Conservation (phyloP, 2,113 vertebrate species). For the Halcyon malimbica region DNA sequence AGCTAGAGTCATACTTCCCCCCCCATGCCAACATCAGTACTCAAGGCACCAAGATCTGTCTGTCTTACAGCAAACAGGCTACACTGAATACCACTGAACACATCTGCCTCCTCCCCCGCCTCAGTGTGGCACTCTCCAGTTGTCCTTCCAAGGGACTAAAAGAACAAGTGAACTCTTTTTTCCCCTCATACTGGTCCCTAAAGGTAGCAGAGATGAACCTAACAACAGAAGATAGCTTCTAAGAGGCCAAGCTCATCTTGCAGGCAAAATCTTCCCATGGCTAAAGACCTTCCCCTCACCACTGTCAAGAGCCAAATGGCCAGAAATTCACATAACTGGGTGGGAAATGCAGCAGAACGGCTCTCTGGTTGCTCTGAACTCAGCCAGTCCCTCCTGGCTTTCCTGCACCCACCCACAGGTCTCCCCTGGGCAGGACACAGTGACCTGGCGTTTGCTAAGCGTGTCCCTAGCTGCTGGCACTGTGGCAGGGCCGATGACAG, state of each 20-base stretch:
- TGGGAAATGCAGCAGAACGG: not conserved
- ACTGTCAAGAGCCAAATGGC: not conserved
- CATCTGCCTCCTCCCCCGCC: not conserved
- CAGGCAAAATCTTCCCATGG: not conserved
- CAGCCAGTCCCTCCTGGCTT: not conserved
- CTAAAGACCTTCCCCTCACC: rapidly evolving
- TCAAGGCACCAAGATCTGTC: not conserved
- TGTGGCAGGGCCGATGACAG: not conserved
- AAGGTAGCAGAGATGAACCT: not conserved
- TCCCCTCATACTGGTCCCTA: not conserved
- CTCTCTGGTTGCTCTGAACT: not conserved
- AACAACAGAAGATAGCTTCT: not conserved
- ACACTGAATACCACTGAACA: not conserved
- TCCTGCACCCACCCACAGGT: not conserved
- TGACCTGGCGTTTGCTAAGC: not conserved
- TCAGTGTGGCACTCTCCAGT: not conserved
- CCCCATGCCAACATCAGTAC: not conserved
- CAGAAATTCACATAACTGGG: rapidly evolving
- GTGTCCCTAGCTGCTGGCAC: not conserved
- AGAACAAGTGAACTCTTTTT: not conserved
- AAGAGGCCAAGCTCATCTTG: not conserved
- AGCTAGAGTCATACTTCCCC: rapidly evolving
- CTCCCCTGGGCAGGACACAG: not conserved
- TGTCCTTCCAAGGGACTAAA: not conserved
- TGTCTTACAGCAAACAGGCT: not conserved